phyloP scores from a whole-genome alignment of 2,113 vertebrate species.

The Vombatus ursinus region DNA sequence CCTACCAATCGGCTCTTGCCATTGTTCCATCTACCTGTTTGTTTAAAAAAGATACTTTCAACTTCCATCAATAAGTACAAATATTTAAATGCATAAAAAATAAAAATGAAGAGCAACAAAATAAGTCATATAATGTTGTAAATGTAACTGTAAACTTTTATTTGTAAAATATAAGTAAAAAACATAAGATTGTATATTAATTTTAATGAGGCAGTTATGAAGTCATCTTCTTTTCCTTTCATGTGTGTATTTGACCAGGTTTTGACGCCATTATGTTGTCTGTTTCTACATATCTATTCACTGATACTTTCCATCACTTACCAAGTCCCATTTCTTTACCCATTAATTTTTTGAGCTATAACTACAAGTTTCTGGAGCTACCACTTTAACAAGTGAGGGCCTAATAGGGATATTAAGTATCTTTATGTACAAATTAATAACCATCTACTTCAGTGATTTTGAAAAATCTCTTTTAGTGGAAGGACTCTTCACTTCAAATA shows the following conservation, averaged over 20 bases:
- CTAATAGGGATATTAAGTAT: background rate
- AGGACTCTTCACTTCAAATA: background rate
- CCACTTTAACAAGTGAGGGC: conserved; percentile 7
- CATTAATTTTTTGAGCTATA: conserved; percentile 36
- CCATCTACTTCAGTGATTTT: background rate
- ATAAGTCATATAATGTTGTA: background rate
- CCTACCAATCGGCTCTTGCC: conserved; percentile 37
- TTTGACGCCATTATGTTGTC: background rate
- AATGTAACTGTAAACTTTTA: background rate
- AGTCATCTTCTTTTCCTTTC: background rate
- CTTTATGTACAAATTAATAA: background rate
- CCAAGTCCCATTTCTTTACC: conserved; percentile 9
- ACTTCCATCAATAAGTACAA: background rate
- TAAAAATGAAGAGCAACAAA: background rate
- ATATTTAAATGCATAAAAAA: background rate
- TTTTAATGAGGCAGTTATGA: background rate
- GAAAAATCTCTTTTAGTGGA: background rate
- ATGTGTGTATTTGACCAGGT: background rate
- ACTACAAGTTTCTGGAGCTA: background rate
- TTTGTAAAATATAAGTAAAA: background rate
- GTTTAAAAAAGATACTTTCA: background rate
- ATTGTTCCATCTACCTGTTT: conserved; percentile 11
- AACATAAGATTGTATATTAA: background rate
- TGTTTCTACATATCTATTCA: background rate
- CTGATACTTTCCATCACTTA: background rate